Evolutionary conservation across 2,888 invertebrate species (phyloP), one percentile per base, ranked within the genome.

Genomic region (Mylabris sibirica): DNA sequence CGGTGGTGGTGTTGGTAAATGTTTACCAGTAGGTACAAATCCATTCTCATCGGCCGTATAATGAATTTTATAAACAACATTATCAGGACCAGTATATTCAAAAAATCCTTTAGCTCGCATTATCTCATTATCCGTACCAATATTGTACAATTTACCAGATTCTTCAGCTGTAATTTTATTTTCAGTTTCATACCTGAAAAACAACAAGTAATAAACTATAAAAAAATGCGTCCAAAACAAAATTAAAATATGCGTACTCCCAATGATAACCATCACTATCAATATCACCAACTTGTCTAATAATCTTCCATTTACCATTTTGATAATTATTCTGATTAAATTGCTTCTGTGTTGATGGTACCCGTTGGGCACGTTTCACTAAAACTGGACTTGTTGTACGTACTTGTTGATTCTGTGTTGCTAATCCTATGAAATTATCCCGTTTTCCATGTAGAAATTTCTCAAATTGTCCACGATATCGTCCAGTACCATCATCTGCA

Each of bases 41-140:
- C 89, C 89, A 70, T 90, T 89, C 78, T 90, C 90, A 75, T 90
- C 90, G 49, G 90, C 90, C 5, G 86, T 86, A 76, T 90, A 90
- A 74, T 87, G 87, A 8, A 90, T 87, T 67, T 87, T 84, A 80
- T 89, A 89, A 53, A 87, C 86, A 2, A 86, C 79, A 66, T 90
- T 90, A 77, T 90, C 88, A 63, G 89, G 89, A 1, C 90, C 91
- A 0, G 91, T 88, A 79, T 90, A 92, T 75, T 91, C 88, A 79
- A 88, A 92, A 79, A 89, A 91, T 3, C 92, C 92, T 66, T 85
- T 87, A 0, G 90, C 89, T 66, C 87, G 87, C 61, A 91, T 88
- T 1, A 89, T 90, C 70, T 89, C 89, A 1, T 86, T 87, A 20
- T 87, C 87, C 67, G 86, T 85, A 0, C 87, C 86, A 14, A 85